Base-by-base conservation (phyloP, 2,113 vertebrate genomes). In the Ginglymostoma cirratum region DNA sequence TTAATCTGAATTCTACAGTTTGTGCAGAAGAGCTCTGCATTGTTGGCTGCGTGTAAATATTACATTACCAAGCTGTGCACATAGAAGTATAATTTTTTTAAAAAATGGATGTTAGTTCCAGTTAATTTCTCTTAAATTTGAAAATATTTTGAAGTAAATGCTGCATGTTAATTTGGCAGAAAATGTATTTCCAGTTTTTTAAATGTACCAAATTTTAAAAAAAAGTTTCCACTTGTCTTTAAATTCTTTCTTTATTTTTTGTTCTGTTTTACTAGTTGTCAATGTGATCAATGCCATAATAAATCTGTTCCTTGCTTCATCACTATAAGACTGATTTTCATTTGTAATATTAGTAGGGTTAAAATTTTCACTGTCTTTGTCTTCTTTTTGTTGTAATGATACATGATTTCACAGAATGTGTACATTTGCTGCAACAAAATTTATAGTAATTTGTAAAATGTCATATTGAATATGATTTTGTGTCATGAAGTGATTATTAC, bases 401-500 rank as follows among this genome's bases (percentile, higher is more conserved):
- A 70, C 92, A 67, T 52, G 45, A 76, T 52, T 95, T 72, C 45
- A 52, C 14, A 30, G 67, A 72, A 95, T 76, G 94, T 72, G 38
- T 70, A 76, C 21, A 30, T 95, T 70, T 52, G 5, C 69, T 72
- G 34, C 38, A 27, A 70, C 67, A 95, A 72, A 8, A 70, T 52
- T 95, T 2, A 95, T 95, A 95, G 52, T 95, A 24, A 72, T 72
- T 95, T 90, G 48, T 34, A 72, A 95, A 95, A 95, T 95, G 94
- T 95, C 38, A 95, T 95, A 72, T 76, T 95, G 94, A 95, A 95
- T 76, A 72, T 95, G 48, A 95, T 95, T 72, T 95, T 95, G 42
- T 76, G 45, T 69, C 94, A 72, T 72, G 42, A 95, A 48, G 27
- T 95, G 72, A 95, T 95, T 95, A 95, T 95, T 70, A 27, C 45